Evolutionary conservation across 2,113 vertebrate genomes (phyloP).

Genomic region (Cichladusa arquata): DNA sequence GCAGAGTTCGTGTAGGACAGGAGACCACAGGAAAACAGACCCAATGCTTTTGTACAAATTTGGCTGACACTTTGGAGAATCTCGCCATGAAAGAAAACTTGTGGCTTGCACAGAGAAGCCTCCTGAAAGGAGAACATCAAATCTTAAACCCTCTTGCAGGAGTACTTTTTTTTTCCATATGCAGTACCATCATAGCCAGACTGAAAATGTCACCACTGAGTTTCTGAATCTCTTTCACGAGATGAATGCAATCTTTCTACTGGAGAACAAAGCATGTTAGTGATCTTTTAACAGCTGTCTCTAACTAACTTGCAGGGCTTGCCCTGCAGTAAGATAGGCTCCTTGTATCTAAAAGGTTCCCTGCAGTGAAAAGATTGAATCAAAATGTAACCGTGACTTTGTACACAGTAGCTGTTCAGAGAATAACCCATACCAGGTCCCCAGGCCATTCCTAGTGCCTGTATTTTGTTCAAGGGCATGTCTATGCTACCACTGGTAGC

Average conservation of each 20-base stretch:
- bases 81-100: neutral
- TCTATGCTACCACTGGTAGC: neutral
- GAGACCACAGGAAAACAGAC: neutral
- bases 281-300: neutral
- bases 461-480: neutral
- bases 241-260: neutral
- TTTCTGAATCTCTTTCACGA: neutral
- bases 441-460: neutral
- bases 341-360: neutral
- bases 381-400: neutral
- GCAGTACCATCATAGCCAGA: neutral
- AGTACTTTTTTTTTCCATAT: neutral
- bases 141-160: neutral
- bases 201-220: neutral
- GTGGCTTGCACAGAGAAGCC: neutral
- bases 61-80: neutral
- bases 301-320: neutral
- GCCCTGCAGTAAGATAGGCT: neutral
- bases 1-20: accelerated
- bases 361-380: neutral
- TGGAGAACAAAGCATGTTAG: neutral
- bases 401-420: neutral
- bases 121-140: neutral
- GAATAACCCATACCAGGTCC: neutral
- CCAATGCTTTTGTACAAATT: neutral